A percentile compares a stretch with the other conserved stretches of the same genome.
phyloP scores from a whole-genome alignment of 2,888 invertebrate genomes.

The Drosophila cognata region DNA sequence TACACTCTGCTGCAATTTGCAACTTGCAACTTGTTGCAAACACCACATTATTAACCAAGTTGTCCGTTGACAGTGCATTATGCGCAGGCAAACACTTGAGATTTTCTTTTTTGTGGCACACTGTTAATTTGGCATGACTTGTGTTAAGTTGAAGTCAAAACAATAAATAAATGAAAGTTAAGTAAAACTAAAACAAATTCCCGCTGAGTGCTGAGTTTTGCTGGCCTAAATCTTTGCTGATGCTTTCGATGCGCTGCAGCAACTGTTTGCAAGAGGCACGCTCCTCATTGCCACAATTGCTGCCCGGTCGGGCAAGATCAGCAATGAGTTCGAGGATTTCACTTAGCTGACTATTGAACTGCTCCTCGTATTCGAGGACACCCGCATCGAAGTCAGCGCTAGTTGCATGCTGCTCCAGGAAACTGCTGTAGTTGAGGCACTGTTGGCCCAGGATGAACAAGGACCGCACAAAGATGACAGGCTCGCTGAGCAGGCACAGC shows the following conservation, averaged over 20 bases:
- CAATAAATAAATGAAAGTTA: neutral
- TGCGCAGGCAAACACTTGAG: neutral
- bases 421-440: conserved; percentile 58
- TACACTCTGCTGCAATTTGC: neutral
- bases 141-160: neutral
- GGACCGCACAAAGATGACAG: conserved; percentile 49
- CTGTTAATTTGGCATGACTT: conserved; percentile 37
- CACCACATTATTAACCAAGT: neutral
- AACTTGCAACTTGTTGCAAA: neutral
- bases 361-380: conserved; percentile 46
- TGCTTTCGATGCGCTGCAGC: conserved; percentile 41
- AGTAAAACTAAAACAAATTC: conserved; percentile 5
- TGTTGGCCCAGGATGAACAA: conserved; percentile 57
- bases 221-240: conserved; percentile 1
- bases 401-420: conserved; percentile 15
- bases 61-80: neutral
- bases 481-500: conserved; percentile 43
- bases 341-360: conserved; percentile 47
- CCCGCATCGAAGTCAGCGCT: conserved; percentile 5
- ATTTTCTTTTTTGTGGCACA: conserved; percentile 29
- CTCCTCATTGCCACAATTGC: conserved; percentile 12
- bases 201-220: neutral
- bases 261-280: conserved; percentile 45
- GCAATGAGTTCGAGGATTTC: conserved; percentile 45
- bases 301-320: conserved; percentile 36